Evolutionary conservation across 2,113 vertebrate genomes (phyloP).

Genomic region (Nothoprocta perdicaria): DNA sequence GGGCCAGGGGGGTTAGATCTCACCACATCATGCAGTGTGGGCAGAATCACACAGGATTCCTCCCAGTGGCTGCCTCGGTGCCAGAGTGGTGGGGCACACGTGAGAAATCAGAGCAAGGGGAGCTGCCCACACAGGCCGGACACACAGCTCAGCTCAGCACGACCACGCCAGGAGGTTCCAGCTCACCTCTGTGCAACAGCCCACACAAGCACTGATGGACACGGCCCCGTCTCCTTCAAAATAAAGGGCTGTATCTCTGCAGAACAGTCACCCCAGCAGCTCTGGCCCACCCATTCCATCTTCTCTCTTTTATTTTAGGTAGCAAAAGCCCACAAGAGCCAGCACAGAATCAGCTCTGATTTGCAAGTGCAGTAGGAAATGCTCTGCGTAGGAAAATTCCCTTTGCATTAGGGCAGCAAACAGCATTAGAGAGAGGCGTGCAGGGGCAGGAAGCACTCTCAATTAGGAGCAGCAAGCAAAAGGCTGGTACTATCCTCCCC

Average conservation of each 20-base stretch:
- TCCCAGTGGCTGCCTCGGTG: neutral
- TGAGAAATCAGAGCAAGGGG: neutral
- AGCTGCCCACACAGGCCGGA: neutral
- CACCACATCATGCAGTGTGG: neutral
- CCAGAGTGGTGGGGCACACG: neutral
- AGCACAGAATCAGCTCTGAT: neutral
- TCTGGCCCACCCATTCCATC: neutral
- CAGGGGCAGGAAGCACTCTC: neutral
- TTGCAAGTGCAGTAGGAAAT: neutral
- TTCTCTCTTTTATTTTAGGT: neutral
- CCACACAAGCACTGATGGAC: neutral
- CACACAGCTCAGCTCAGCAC: neutral
- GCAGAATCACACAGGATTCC: neutral
- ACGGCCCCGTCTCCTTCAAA: neutral
- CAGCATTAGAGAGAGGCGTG: neutral
- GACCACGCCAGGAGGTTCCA: neutral
- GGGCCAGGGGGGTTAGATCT: neutral
- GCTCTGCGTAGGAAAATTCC: neutral
- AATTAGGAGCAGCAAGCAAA: neutral
- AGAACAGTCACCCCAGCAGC: neutral
- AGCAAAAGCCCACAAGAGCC: neutral
- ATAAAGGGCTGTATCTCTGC: neutral
- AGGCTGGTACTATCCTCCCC: neutral
- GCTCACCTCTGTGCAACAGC: neutral
- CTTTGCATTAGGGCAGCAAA: neutral